A percentile compares a stretch with the other conserved stretches of the same genome.
These are phyloP conservation scores for Microcebus tavaratra DNA, from an alignment of 2,113 vertebrate species.

Conservation along the genomic window DNA sequence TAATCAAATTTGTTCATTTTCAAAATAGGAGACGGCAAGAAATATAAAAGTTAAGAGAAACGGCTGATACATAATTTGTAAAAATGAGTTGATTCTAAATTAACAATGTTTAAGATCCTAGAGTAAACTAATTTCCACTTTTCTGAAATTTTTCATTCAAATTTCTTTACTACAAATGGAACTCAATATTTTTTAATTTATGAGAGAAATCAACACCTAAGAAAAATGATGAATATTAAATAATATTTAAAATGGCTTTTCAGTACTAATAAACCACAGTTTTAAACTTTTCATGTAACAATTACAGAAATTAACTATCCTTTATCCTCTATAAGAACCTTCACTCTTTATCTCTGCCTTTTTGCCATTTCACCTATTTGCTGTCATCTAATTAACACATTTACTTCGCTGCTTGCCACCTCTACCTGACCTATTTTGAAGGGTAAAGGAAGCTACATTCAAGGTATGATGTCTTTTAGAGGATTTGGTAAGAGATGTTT, in stretches of 20 bases:
- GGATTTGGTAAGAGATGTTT: background rate
- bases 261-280: background rate
- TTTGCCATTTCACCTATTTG: background rate
- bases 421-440: background rate
- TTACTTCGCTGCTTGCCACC: background rate
- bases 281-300: background rate
- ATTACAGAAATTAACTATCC: background rate
- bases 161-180: background rate
- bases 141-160: background rate
- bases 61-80: background rate
- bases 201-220: background rate
- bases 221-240: background rate
- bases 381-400: background rate
- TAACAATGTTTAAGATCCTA: background rate
- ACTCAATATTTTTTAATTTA: background rate
- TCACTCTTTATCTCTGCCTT: background rate
- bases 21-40: background rate
- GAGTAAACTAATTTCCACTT: background rate
- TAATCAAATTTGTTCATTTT: background rate
- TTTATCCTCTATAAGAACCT: background rate
- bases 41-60: background rate
- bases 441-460: background rate
- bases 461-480: background rate
- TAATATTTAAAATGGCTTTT: background rate
- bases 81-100: background rate